These are phyloP conservation scores for Acipenser transmontanus DNA, from an alignment of 2,797 vertebrate species.

Conservation along the genomic window DNA sequence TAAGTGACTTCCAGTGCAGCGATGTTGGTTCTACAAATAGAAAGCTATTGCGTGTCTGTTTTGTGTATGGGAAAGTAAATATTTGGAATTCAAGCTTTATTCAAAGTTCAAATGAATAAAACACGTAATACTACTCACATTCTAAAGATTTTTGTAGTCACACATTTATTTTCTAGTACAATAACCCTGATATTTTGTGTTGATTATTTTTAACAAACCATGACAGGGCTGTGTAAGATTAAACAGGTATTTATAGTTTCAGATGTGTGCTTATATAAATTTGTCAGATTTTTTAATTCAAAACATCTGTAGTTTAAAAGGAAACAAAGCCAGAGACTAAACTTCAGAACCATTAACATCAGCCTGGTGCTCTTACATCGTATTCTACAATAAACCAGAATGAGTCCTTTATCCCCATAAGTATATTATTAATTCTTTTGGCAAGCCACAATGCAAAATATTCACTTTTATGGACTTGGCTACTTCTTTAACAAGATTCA, in stretches of 20 bases:
- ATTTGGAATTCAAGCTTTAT: no score
- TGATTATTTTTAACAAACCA: no score
- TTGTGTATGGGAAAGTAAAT: no score
- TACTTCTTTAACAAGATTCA: constrained; percentile 71
- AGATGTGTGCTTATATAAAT: constrained; percentile 22
- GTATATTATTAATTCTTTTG: constrained; percentile 61
- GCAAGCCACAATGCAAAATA: constrained; percentile 53
- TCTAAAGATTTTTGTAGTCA: no score
- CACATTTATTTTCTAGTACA: no score
- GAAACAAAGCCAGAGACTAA: constrained; percentile 37
- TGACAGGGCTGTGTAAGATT: no score
- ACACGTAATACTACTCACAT: no score
- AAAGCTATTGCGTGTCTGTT: no score
- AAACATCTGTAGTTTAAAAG: constrained; percentile 43
- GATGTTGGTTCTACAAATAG: no score
- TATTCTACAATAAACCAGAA: constrained; percentile 48
- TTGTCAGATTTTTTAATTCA: constrained; percentile 29
- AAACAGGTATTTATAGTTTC: constrained; percentile 16
- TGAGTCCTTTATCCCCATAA: constrained; percentile 42
- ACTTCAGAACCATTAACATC: constrained; percentile 47
- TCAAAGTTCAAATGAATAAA: no score
- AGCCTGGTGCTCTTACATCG: constrained; percentile 24
- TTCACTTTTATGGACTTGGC: constrained; percentile 62
- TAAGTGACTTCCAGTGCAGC: no score
- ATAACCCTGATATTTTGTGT: no score